These are phyloP conservation scores for Sebastes oblongus DNA, from an alignment of 2,797 vertebrate genomes.

Conservation along the genomic window DNA sequence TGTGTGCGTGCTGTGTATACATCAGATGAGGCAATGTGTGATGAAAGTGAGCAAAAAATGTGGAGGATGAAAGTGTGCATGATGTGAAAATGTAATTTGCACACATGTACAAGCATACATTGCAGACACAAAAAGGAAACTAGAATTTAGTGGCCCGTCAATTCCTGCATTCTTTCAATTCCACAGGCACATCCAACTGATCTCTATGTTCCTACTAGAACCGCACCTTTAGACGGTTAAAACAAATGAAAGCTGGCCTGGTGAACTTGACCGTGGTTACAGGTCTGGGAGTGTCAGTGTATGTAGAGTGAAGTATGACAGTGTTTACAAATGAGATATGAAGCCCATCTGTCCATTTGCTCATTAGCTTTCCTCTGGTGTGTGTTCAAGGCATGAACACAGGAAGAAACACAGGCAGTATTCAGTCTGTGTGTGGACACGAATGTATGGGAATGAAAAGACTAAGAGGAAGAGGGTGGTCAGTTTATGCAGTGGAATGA, in stretches of 20 bases:
- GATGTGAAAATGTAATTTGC: neutral
- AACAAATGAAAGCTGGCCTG: neutral
- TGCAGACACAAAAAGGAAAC: neutral
- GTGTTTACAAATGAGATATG: conserved; percentile 12
- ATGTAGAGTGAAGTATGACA: neutral
- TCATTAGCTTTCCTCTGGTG: conserved; percentile 20
- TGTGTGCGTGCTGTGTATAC: neutral
- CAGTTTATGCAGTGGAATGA: neutral
- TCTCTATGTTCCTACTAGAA: neutral
- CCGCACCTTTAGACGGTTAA: conserved; percentile 2
- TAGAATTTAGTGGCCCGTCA: neutral
- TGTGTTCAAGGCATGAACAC: neutral
- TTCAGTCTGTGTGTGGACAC: neutral
- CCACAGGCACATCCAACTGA: neutral
- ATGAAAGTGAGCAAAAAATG: neutral
- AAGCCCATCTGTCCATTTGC: neutral
- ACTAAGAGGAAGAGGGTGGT: conserved; percentile 8
- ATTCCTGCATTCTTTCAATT: conserved; percentile 41
- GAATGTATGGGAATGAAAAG: neutral
- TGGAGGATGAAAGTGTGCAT: conserved; percentile 1
- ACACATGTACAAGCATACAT: neutral
- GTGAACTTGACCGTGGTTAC: neutral
- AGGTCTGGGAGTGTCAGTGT: neutral
- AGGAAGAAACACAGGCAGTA: conserved; percentile 5
- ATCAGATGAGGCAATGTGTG: neutral